Evolutionary conservation across 1,140 invertebrate genomes (phyloP), one percentile per base, ranked within the genome.

Genomic region (Tetragnatha versicolor): DNA sequence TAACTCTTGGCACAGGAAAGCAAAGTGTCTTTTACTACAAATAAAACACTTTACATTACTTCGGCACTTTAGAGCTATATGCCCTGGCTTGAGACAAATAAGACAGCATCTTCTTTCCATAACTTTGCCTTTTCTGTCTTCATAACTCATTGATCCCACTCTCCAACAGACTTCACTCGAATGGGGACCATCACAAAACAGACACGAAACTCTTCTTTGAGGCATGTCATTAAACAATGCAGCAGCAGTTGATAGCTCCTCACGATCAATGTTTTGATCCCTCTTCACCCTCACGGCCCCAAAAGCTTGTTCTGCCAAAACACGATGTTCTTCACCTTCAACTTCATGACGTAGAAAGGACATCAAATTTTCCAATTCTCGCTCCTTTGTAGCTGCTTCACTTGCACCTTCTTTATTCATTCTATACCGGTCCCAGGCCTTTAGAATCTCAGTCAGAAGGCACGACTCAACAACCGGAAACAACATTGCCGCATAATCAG

Each of bases 131-230:
- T 63, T 73, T 63, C 42, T 63, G 17, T 63, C 55, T 3, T 61
- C 39, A 20, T 20, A 35, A 61, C 14, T 47, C 72, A 75, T 61
- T 1, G 20, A 20, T 1, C 35, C 25, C 5, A 47, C 1, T 29
- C 49, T 75, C n/a, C 35, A 7, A 39, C 60, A 77, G 25, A 55
- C 73, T 77, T 77, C n/a, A 31, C 33, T 65, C 7, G 14, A 5
- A 10, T 53, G 33, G 29, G 10, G 20, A 3, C n/a, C 2, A 4
- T 49, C n/a, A 45, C 31, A 65, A 49, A 77, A 65, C 37, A 77
- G 27, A 33, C 73, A 77, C n/a, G n/a, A n/a, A 22, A 9, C 3
- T 33, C 35, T 63, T 22, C 0, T 25, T 6, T 7, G 9, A 20
- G 29, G 7, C 17, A n/a, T 25, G 25, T 7, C n/a, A 29, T 29